Percentiles rank a stretch among this genome's conserved stretches.
These are phyloP conservation scores for Dicranocentrus wangi DNA, from an alignment of 2,888 invertebrate species.

Conservation along the genomic window DNA sequence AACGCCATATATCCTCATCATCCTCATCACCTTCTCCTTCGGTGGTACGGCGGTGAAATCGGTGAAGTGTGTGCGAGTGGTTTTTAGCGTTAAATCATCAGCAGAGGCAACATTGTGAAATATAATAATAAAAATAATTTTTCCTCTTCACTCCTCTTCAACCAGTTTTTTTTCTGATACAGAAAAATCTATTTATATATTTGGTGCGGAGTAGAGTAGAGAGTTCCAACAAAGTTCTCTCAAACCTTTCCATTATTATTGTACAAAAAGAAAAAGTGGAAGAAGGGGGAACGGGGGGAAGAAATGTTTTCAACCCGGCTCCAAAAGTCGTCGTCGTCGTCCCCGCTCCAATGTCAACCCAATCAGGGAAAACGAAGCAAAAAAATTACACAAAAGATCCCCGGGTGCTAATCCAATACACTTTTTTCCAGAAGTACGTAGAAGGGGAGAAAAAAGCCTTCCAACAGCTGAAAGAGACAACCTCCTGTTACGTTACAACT, in stretches of 20 bases:
- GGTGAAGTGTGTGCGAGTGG: conserved; percentile 22
- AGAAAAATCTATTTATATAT: no score
- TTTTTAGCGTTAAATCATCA: conserved; percentile 28
- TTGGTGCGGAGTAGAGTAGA: no score
- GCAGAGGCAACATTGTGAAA: no score
- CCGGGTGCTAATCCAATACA: conserved; percentile 42
- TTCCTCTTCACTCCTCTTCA: not conserved
- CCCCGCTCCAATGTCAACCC: conserved; percentile 30
- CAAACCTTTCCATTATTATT: not conserved
- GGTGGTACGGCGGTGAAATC: no score
- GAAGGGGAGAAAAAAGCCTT: no score
- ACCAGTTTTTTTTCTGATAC: no score
- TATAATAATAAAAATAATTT: not conserved
- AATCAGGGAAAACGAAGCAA: conserved; percentile 29
- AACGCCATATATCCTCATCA: not conserved
- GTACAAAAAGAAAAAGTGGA: not conserved
- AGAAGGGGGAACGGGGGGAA: not conserved
- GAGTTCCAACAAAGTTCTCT: no score
- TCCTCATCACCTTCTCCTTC: not conserved
- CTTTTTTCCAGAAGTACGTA: not conserved
- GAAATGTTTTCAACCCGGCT: no score
- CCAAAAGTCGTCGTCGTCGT: no score
- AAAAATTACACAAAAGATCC: conserved; percentile 30
- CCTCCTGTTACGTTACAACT: not conserved
- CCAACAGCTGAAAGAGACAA: conserved; percentile 23